These are phyloP conservation scores for Lasius fuliginosus DNA, from an alignment of 2,888 invertebrate species.

Conservation along the genomic window DNA sequence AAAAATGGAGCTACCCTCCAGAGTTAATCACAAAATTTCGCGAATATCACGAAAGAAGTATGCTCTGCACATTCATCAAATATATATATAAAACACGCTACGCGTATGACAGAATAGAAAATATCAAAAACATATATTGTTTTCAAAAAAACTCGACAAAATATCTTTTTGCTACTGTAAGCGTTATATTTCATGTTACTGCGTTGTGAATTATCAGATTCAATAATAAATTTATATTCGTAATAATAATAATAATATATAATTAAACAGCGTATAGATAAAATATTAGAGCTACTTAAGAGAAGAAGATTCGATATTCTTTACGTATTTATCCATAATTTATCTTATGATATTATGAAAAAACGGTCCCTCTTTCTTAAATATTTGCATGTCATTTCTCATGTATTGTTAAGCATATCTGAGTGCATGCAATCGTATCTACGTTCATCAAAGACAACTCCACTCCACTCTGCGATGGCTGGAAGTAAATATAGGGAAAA, in stretches of 20 bases:
- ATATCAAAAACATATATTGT: neutral
- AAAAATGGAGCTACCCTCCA: slow-evolving; percentile 5
- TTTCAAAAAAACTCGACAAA: neutral
- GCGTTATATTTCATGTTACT: neutral
- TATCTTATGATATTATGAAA: neutral
- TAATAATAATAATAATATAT: slow-evolving; percentile 28
- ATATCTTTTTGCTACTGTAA: neutral
- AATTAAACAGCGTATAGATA: neutral
- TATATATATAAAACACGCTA: neutral
- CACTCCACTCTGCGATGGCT: slow-evolving; percentile 28
- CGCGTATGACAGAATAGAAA: neutral
- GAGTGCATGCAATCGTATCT: neutral
- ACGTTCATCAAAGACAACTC: slow-evolving; percentile 28
- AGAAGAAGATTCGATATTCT: neutral
- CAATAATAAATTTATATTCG: neutral
- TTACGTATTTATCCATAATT: neutral
- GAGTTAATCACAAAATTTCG: neutral
- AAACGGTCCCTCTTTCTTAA: neutral
- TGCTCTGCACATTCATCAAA: neutral
- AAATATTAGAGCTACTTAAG: neutral
- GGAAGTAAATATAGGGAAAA: slow-evolving; percentile 47
- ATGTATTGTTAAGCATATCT: neutral
- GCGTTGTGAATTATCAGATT: neutral
- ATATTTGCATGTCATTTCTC: neutral
- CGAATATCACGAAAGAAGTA: neutral